Percentiles rank a stretch among this genome's conserved stretches.
phyloP scores from a whole-genome alignment of 1,140 invertebrate species.

The Brachionus rubens region DNA sequence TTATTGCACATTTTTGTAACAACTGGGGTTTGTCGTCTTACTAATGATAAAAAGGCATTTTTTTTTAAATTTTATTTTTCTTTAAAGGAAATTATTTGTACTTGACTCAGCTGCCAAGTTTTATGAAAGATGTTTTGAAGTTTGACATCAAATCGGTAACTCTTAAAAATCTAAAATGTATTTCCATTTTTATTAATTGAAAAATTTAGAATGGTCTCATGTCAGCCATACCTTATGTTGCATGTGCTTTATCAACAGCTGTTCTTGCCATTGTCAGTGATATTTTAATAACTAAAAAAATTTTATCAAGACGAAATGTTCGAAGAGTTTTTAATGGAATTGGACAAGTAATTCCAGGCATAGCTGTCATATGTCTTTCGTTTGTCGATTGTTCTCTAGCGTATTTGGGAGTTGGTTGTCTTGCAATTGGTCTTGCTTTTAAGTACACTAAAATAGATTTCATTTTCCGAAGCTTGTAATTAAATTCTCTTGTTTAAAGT shows the following conservation, averaged over 20 bases:
- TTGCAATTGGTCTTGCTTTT: not conserved
- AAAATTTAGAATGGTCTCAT: not conserved
- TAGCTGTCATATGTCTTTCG: not conserved
- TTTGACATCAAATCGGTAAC: conserved; percentile 57
- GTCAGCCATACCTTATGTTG: conserved; percentile 3
- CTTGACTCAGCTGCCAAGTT: conserved; percentile 59
- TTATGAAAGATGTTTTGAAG: conserved; percentile 59
- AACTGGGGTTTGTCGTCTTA: conserved; percentile 54
- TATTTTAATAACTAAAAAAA: not conserved
- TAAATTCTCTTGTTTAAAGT: not conserved
- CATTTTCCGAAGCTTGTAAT: not conserved
- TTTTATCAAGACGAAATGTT: not conserved
- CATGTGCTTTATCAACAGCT: not conserved
- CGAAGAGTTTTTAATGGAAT: not conserved
- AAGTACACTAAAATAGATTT: not conserved
- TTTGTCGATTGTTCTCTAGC: not conserved
- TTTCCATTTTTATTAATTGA: no score
- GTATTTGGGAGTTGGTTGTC: not conserved
- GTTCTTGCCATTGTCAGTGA: not conserved
- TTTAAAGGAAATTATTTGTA: conserved; percentile 76
- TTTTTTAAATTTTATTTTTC: not conserved
- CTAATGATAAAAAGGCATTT: no score
- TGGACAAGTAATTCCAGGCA: not conserved
- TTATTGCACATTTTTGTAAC: conserved; percentile 53
- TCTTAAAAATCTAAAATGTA: not conserved